Evolutionary conservation across 2,797 vertebrate species (phyloP).

Genomic region (Premnoplex brunnescens): DNA sequence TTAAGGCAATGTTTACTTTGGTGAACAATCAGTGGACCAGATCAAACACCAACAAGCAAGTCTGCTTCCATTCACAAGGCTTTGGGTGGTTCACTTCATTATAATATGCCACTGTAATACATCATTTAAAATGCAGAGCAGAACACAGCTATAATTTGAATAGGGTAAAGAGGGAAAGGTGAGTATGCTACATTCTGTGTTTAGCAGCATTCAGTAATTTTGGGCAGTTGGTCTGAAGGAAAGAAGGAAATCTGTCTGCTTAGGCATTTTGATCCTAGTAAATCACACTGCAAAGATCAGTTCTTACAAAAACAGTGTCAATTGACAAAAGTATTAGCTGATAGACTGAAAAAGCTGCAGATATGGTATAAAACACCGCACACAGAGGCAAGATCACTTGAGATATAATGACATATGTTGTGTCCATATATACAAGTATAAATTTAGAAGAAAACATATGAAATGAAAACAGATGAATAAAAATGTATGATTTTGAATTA

Average conservation of each 20-base stretch:
- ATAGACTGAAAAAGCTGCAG: neutral
- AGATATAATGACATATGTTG: neutral
- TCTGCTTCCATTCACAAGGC: neutral
- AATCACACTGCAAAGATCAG: neutral
- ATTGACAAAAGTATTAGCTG: neutral
- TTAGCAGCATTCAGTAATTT: neutral
- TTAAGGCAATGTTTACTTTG: neutral
- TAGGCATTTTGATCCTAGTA: neutral
- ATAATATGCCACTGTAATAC: neutral
- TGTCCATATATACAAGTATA: neutral
- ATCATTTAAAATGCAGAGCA: neutral
- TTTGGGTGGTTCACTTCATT: neutral
- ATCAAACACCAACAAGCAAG: neutral
- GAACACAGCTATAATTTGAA: neutral
- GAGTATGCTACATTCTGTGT: neutral
- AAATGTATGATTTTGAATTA: neutral
- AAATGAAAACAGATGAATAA: neutral
- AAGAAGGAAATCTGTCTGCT: neutral
- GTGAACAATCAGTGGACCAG: neutral
- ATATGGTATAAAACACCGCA: neutral
- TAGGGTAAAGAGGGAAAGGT: neutral
- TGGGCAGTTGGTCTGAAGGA: neutral
- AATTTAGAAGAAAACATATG: neutral
- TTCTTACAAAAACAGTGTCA: neutral
- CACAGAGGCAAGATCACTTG: neutral